phyloP scores from a whole-genome alignment of 2,113 vertebrate genomes.

The Tautogolabrus adspersus region DNA sequence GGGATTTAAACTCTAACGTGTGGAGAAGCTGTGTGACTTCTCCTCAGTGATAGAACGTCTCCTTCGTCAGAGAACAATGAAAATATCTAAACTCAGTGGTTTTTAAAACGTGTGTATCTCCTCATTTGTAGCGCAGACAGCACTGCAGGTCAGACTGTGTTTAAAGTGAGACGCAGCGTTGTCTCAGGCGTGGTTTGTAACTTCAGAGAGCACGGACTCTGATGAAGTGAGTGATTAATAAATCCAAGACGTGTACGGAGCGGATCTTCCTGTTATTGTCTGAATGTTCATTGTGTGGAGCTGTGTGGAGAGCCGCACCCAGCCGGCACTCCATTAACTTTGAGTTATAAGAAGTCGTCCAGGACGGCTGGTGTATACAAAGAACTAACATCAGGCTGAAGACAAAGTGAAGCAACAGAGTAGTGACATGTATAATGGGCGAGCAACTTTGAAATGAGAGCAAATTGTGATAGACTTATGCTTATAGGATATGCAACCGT shows the following conservation, averaged over 20 bases:
- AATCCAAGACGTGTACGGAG: constrained; percentile 41
- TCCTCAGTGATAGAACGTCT: neutral
- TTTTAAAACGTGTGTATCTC: constrained; percentile 14
- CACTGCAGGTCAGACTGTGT: neutral
- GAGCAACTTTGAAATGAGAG: neutral
- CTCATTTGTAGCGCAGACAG: neutral
- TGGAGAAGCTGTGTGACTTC: too few relatives aligned
- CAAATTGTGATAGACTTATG: too few relatives aligned
- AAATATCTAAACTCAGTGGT: constrained; percentile 8
- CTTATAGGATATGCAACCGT: too few relatives aligned
- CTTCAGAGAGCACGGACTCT: constrained; percentile 17
- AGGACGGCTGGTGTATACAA: neutral
- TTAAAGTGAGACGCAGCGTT: neutral
- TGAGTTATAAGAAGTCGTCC: constrained; percentile 20
- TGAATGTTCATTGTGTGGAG: constrained; percentile 27
- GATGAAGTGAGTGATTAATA: constrained; percentile 46
- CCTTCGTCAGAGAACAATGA: constrained; percentile 36
- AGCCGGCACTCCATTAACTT: constrained; percentile 26
- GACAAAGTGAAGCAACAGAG: neutral
- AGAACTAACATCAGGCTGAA: neutral
- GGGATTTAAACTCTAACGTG: too few relatives aligned
- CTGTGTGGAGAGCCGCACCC: constrained; percentile 46
- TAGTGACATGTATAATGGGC: too few relatives aligned
- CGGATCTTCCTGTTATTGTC: constrained; percentile 73
- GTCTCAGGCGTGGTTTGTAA: neutral